Base-by-base conservation (phyloP, 2,888 invertebrate species). In the Lapara coniferarum region DNA sequence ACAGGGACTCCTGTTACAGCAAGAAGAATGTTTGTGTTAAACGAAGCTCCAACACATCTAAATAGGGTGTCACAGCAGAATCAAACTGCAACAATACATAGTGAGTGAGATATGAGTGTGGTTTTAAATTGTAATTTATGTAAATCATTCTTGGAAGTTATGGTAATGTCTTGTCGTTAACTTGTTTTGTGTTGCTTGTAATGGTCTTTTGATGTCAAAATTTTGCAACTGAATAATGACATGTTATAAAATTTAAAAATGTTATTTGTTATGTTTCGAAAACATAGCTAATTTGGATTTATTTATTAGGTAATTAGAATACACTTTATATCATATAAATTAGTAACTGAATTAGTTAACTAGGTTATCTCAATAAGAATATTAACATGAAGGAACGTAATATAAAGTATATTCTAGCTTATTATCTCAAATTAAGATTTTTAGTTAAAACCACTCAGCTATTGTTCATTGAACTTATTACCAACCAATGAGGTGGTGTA, bases 21-120 rank as follows among this genome's bases (percentile, higher is more conserved):
- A 0, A 76, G 93, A 66, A 81, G 94, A 73, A 93, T 94, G 94
- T 94, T 94, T 85, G 91, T 94, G n/a, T 81, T 94, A 13, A 94
- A 93, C 70, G 93, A 94, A 70, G 81, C 90, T 6, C 88, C 91
- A 0, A 81, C 88, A 0, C 94, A 93, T 71, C 89, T 92, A 67
- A 92, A 91, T 59, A 88, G 94, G 76, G 91, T 91, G 1, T 85
- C 92, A 13, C 94, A 93, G 72, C 93, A 94, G 73, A 94, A 94
- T 73, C 94, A 94, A 71, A 92, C 93, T 3, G 86, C 93, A 37
- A 93, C 93, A 14, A 93, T 94, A 78, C 93, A 94, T 74, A 91
- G 94, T 93, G 53, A 69, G 68, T 69, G 13, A 30, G 8, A 51
- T 14, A 58, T 0, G 13, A 16, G 58, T 57, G n/a, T 6, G 7